Evolutionary conservation across 2,113 vertebrate species (phyloP).

Genomic region (Cyprinus carpio): DNA sequence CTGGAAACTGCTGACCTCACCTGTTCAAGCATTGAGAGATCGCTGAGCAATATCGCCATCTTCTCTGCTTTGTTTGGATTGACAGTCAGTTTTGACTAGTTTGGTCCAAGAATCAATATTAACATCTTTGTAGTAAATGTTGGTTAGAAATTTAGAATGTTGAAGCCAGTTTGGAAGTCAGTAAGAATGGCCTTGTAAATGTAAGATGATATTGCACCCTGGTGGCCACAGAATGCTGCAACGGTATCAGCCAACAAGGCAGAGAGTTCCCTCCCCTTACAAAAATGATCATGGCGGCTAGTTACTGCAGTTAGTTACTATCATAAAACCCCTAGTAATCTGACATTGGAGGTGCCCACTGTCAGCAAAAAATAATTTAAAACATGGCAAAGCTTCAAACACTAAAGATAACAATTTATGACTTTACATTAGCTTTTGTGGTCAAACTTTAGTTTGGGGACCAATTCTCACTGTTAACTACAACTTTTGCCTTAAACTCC

Average conservation of each 20-base stretch:
- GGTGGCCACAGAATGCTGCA: conserved; percentile 25
- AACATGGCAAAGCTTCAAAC: neutral
- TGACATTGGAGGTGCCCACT: neutral
- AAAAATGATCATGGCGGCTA: neutral
- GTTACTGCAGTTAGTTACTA: neutral
- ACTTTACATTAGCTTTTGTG: neutral
- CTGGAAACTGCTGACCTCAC: neutral
- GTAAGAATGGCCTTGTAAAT: neutral
- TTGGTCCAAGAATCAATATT: neutral
- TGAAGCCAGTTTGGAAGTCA: neutral
- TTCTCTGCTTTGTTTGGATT: conserved; percentile 10
- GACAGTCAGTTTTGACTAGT: neutral
- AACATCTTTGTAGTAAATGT: neutral
- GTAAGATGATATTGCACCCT: conserved; percentile 36
- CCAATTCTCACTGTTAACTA: neutral
- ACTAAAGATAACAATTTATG: neutral
- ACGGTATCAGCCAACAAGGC: neutral
- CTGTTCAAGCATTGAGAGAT: neutral
- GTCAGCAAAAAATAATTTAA: neutral
- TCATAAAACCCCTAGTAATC: neutral
- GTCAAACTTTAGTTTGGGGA: neutral
- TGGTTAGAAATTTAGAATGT: neutral
- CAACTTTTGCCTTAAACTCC: no score
- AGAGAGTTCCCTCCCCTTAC: neutral
- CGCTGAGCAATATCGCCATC: neutral